A percentile compares a stretch with the other conserved stretches of the same genome.
Conservation (phyloP, 2,888 invertebrate species). For the Luffia ferchaultella region DNA sequence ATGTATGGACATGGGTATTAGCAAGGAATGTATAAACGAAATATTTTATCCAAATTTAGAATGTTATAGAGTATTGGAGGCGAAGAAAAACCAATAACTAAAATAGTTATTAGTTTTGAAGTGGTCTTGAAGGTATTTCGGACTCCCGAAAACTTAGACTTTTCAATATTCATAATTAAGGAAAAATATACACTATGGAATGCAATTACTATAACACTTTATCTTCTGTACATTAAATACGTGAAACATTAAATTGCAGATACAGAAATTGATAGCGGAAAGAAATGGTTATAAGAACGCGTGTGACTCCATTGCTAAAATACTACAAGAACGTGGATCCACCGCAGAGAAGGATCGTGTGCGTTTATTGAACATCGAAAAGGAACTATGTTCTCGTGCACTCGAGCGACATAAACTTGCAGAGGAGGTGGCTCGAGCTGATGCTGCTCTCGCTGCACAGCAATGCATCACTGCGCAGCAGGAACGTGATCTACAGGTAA, state of each 20-base stretch:
- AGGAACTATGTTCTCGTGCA: conserved; percentile 29
- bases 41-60: too few species aligned
- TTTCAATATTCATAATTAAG: too few species aligned
- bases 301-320: conserved; percentile 21
- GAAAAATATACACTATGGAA: too few species aligned
- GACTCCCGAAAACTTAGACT: too few species aligned
- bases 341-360: conserved; percentile 24
- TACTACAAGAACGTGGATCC: conserved; percentile 22
- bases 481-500: conserved; percentile 40
- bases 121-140: too few species aligned
- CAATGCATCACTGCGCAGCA: conserved; percentile 33
- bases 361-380: conserved; percentile 25
- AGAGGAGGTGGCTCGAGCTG: conserved; percentile 28
- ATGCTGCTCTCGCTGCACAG: conserved; percentile 28
- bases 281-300: conserved; percentile 28
- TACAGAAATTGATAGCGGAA: conserved; percentile 30
- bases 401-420: conserved; percentile 25
- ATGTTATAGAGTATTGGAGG: too few species aligned
- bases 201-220: too few species aligned
- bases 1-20: too few species aligned
- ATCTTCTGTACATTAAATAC: too few species aligned
- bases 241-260: conserved; percentile 26
- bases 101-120: too few species aligned
- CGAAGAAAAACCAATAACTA: too few species aligned
- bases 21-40: too few species aligned